Percentiles rank a stretch among this genome's conserved stretches.
Evolutionary conservation across 2,113 vertebrate genomes (phyloP).

Genomic region (Fregata magnificens): DNA sequence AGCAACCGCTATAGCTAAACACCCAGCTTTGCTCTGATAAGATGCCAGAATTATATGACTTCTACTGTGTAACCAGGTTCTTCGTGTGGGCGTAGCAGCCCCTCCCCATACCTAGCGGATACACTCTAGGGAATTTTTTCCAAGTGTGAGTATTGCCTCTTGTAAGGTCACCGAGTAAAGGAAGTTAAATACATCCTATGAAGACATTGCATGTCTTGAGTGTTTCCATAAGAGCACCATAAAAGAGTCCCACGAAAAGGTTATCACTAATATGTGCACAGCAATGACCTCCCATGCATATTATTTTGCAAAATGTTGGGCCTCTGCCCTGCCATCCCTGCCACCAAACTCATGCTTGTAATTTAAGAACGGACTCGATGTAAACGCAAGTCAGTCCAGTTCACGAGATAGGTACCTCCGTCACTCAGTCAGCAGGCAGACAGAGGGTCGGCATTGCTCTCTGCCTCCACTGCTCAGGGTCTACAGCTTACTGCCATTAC

Average conservation of each 20-base stretch:
- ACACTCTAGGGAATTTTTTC: constrained; percentile 46
- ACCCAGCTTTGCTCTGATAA: constrained; percentile 44
- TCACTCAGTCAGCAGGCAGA: neutral
- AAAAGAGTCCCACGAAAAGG: neutral
- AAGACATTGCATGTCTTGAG: neutral
- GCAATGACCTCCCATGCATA: neutral
- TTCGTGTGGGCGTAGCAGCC: constrained; percentile 9
- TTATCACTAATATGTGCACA: neutral
- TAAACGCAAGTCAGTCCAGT: neutral
- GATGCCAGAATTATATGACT: constrained; percentile 47
- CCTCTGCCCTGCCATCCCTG: neutral
- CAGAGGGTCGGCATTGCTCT: neutral
- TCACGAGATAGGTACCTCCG: neutral
- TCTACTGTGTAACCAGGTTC: constrained; percentile 21
- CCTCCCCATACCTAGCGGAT: constrained; percentile 59
- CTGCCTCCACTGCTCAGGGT: neutral
- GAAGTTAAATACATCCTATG: neutral
- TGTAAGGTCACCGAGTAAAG: constrained; percentile 4
- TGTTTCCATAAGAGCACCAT: neutral
- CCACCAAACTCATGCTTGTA: neutral
- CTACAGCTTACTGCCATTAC: neutral
- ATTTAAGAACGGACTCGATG: neutral
- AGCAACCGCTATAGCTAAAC: constrained; percentile 36
- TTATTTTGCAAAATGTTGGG: neutral
- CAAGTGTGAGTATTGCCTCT: neutral